A percentile compares a stretch with the other conserved stretches of the same genome.
phyloP scores from a whole-genome alignment of 2,888 invertebrate species.

The Apotomis capreana region DNA sequence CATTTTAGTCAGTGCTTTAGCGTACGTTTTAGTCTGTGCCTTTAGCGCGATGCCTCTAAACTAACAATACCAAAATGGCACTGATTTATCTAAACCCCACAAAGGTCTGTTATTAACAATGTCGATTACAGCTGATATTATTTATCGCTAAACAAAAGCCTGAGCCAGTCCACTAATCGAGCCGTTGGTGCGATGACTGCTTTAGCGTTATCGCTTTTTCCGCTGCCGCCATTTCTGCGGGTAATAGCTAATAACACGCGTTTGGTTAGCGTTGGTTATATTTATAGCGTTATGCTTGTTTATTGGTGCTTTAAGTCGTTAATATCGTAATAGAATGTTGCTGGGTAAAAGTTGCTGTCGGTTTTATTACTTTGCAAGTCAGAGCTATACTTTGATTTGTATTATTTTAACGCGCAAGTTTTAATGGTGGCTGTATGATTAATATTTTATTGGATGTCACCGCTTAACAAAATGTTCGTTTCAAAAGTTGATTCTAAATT shows the following conservation, averaged over 20 bases:
- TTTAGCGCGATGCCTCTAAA: too few species aligned
- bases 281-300: constrained; percentile 14
- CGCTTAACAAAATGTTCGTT: not conserved
- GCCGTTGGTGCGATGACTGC: constrained; percentile 26
- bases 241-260: constrained; percentile 43
- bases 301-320: constrained; percentile 12
- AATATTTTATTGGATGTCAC: too few species aligned
- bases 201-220: constrained; percentile 42
- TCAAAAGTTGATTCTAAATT: too few species aligned
- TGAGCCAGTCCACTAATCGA: constrained; percentile 18
- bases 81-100: not conserved
- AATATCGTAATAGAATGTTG: constrained; percentile 4
- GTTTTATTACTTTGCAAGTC: constrained; percentile 6
- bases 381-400: not conserved
- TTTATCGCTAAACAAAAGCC: constrained; percentile 36
- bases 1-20: too few species aligned
- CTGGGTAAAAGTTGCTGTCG: constrained; percentile 2
- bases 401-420: not conserved
- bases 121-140: constrained; percentile 29
- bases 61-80: too few species aligned
- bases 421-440: too few species aligned
- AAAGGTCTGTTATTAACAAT: constrained; percentile 6
- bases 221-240: constrained; percentile 37
- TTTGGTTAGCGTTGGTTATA: constrained; percentile 19
- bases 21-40: too few species aligned